Evolutionary conservation across 2,797 vertebrate genomes (phyloP), one percentile per base, ranked within the genome.

Genomic region (Chrosomus eos): DNA sequence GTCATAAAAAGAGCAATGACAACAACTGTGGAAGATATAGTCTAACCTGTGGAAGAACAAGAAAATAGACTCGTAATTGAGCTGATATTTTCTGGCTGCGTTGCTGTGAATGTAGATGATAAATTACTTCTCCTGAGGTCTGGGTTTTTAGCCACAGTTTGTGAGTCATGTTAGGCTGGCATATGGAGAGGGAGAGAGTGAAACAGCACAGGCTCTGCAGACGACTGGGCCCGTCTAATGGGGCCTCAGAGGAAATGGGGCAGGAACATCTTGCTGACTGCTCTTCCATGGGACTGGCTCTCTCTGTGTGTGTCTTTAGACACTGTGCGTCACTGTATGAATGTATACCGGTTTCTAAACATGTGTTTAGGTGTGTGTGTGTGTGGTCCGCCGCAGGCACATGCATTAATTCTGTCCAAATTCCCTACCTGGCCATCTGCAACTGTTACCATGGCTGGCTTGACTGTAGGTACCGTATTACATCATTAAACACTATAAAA

Each of bases 91-190:
- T 66, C 68, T 72, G 76, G 77, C 75, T 43, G 58, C 8, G 33
- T 36, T 70, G 60, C 53, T 38, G 23, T 66, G 58, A 66, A 58
- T 38, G 45, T 83, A 66, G 75, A 78, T 87, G 76, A 68, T 43
- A 40, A 53, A 73, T 68, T 7, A 13, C 23, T 72, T 62, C 64
- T 76, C 74, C 51, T 84, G 82, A 48, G 74, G 21, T 74, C 78
- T 60, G 58, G 31, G 58, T 75, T 81, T 45, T 66, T 73, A 33
- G 31, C 60, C 77, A 79, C 83, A 78, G 85, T 80, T 80, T 80
- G 88, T 83, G 85, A 85, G 86, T 85, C 74, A 80, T 28, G 58
- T 71, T 82, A 55, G 68, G 82, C 76, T 83, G 81, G 83, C 80
- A 88, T 87, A 85, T 67, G 86, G 84, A 84, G 72, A 83, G 82